Conservation (phyloP, 2,888 invertebrate species). For the Acanthosepion esculentum region DNA sequence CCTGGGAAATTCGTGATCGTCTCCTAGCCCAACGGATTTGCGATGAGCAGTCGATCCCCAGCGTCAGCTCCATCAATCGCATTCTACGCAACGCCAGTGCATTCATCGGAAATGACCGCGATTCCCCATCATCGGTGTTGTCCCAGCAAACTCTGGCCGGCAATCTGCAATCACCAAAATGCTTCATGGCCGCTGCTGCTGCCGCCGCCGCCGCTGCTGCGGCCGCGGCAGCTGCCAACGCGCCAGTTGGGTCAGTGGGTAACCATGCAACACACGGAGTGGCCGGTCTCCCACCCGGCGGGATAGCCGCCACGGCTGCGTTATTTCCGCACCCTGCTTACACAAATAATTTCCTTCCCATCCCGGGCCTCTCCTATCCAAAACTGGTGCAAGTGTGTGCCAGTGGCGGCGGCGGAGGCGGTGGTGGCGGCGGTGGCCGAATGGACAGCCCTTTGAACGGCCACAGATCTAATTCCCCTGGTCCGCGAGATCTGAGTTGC, state of each 20-base stretch:
- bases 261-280: constrained; percentile 1
- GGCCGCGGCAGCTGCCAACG: constrained; percentile 36
- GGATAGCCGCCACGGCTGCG: constrained; percentile 51
- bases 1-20: constrained; percentile 96
- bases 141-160: constrained; percentile 55
- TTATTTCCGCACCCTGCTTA: constrained; percentile 53
- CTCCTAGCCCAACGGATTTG: constrained; percentile 91
- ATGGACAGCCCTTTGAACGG: not conserved
- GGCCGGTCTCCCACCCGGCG: constrained; percentile 41
- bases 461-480: not conserved
- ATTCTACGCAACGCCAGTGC: constrained; percentile 81
- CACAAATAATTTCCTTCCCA: constrained; percentile 52
- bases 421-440: not conserved
- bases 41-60: constrained; percentile 85
- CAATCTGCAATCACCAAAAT: constrained; percentile 53
- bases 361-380: constrained; percentile 69
- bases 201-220: constrained; percentile 36
- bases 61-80: constrained; percentile 94
- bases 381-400: constrained; percentile 60
- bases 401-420: not conserved
- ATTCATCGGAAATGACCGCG: constrained; percentile 47
- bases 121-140: constrained; percentile 50
- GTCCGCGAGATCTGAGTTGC: not conserved
- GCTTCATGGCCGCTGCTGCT: constrained; percentile 50
- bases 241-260: not conserved